phyloP scores from a whole-genome alignment of 2,113 vertebrate species.

The Plecotus auritus region DNA sequence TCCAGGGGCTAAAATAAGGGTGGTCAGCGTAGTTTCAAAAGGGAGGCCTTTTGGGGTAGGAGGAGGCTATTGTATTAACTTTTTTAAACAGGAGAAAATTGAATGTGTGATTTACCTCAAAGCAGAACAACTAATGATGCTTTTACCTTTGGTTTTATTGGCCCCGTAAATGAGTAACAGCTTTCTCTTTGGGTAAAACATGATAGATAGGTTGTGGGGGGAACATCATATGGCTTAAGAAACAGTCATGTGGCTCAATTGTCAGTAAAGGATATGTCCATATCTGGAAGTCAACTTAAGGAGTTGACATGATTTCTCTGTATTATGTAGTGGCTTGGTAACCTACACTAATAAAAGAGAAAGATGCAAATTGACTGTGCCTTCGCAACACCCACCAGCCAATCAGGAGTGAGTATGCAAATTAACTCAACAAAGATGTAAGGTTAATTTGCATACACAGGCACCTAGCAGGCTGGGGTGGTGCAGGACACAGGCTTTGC shows the following conservation, averaged over 20 bases:
- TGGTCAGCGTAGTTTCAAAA: not conserved
- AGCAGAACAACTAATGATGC: not conserved
- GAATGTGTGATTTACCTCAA: not conserved
- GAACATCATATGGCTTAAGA: not conserved
- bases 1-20: not conserved
- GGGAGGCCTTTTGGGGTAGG: not conserved
- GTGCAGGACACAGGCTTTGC: too few relatives aligned
- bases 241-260: not conserved
- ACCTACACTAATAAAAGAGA: too few relatives aligned
- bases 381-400: too few relatives aligned
- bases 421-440: too few relatives aligned
- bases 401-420: not conserved
- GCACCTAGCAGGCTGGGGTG: too few relatives aligned
- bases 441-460: too few relatives aligned
- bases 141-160: slow-evolving; percentile 23
- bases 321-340: not conserved
- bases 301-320: not conserved
- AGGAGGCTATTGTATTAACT: not conserved
- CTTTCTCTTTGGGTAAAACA: not conserved
- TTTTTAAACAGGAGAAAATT: not conserved
- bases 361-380: too few relatives aligned
- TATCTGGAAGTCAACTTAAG: not conserved
- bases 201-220: not conserved
- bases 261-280: not conserved
- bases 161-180: not conserved